Evolutionary conservation across 1,140 invertebrate species (phyloP).

Genomic region (Laodelphax striatellus): DNA sequence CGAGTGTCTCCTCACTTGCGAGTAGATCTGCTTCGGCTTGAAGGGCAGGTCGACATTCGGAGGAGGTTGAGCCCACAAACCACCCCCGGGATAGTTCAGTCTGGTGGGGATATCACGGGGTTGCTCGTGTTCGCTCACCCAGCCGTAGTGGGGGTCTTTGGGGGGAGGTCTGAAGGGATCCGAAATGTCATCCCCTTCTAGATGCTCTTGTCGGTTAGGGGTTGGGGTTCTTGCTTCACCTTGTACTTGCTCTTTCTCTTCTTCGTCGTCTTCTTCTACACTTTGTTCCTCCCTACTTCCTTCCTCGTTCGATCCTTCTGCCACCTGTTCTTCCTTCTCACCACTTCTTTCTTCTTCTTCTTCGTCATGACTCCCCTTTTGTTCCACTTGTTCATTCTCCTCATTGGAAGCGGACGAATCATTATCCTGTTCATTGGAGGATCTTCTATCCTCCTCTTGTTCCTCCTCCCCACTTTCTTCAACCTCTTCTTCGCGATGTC

Average conservation of each 20-base stretch:
- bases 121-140: conserved; percentile 32
- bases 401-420: not conserved
- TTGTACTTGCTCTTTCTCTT: not conserved
- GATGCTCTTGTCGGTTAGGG: not conserved
- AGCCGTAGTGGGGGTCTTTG: conserved; percentile 13
- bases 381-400: not conserved
- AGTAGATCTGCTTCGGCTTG: conserved; percentile 50
- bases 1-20: conserved; percentile 48
- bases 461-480: too few species aligned
- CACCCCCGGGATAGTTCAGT: conserved; percentile 37
- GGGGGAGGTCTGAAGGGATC: conserved; percentile 4
- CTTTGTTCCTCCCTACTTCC: conserved; percentile 4
- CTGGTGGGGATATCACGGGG: conserved; percentile 33
- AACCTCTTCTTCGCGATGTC: too few species aligned
- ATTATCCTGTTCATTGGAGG: not conserved
- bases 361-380: not conserved
- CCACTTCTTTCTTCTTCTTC: not conserved
- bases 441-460: too few species aligned
- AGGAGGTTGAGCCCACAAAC: conserved; percentile 35
- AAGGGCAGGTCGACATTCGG: conserved; percentile 38
- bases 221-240: not conserved
- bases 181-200: conserved; percentile 1
- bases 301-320: not conserved
- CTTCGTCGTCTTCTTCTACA: not conserved
- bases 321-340: not conserved